Conservation (phyloP, 1,140 invertebrate genomes). For the Trialeurodes vaporariorum region DNA sequence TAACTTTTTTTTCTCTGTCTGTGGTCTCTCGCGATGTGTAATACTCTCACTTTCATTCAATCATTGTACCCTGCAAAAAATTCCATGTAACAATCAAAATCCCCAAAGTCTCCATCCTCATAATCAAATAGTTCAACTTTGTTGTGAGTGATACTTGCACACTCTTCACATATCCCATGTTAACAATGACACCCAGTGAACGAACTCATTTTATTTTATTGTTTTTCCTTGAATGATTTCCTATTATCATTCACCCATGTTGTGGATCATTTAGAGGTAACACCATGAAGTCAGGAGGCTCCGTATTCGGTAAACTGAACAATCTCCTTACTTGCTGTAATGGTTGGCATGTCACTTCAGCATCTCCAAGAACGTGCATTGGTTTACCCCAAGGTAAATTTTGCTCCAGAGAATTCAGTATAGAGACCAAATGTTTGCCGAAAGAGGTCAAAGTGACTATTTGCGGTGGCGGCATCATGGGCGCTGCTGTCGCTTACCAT, state of each 20-base stretch:
- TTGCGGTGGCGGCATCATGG: conserved; percentile 89
- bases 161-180: no score
- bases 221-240: not conserved
- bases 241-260: not conserved
- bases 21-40: no score
- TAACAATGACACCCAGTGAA: not conserved
- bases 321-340: not conserved
- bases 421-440: conserved; percentile 15
- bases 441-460: conserved; percentile 57
- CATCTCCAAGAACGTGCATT: not conserved
- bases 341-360: not conserved
- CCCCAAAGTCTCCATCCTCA: no score
- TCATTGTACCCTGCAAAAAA: no score
- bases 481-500: conserved; percentile 88
- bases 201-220: not conserved
- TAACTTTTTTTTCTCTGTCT: no score
- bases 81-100: no score
- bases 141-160: no score
- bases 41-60: no score
- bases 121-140: no score
- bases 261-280: not conserved
- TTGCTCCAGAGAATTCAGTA: not conserved
- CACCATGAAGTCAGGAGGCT: not conserved
- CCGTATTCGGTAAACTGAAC: not conserved
- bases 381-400: not conserved